phyloP scores from a whole-genome alignment of 1,140 invertebrate genomes.

The Listronotus bonariensis region DNA sequence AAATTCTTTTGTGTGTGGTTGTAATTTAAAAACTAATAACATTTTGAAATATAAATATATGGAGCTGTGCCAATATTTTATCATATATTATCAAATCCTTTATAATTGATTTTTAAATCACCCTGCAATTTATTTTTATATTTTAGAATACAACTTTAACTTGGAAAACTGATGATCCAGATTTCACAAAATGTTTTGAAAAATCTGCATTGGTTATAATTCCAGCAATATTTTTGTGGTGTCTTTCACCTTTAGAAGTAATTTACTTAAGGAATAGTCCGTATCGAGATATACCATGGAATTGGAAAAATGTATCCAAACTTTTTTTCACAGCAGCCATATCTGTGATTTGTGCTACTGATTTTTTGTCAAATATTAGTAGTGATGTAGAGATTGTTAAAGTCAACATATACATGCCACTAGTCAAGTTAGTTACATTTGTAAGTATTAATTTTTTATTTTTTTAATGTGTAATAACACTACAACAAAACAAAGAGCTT shows the following conservation, averaged over 20 bases:
- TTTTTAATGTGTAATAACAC: too few species aligned
- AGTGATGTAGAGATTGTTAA: conserved; percentile 60
- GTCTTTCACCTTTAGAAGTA: conserved; percentile 74
- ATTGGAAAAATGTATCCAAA: conserved; percentile 77
- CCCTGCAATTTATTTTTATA: too few species aligned
- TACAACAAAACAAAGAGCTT: too few species aligned
- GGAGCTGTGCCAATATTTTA: too few species aligned
- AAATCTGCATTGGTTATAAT: conserved; percentile 84
- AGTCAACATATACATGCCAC: conserved; percentile 73
- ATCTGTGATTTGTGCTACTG: conserved; percentile 66
- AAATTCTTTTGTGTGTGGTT: too few species aligned
- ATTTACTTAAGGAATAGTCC: conserved; percentile 78
- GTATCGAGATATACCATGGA: conserved; percentile 79
- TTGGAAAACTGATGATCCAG: conserved; percentile 81
- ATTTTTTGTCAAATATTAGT: conserved; percentile 56
- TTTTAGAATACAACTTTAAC: conserved; percentile 56
- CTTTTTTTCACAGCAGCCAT: conserved; percentile 68
- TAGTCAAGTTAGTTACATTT: conserved; percentile 76
- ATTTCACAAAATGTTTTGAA: conserved; percentile 86
- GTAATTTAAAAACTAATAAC: too few species aligned
- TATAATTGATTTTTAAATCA: too few species aligned
- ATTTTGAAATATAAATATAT: too few species aligned
- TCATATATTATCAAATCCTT: too few species aligned
- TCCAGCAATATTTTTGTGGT: conserved; percentile 84
- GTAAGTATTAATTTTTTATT: conserved; percentile 76